Evolutionary conservation across 1,140 invertebrate genomes (phyloP), one percentile per base, ranked within the genome.

Genomic region (Heterodera schachtii): DNA sequence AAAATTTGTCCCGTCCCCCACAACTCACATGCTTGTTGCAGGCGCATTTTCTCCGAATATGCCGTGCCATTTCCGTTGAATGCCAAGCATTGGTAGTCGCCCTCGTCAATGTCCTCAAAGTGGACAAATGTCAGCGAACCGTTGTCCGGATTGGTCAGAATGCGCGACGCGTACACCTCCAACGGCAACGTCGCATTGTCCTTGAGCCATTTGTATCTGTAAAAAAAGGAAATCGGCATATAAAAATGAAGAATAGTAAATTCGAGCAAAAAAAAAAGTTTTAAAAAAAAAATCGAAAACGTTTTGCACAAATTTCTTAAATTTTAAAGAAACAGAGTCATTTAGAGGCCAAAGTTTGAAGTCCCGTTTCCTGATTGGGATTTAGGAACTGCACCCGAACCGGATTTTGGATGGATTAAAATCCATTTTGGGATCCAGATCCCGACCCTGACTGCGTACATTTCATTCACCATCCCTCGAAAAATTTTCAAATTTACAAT

Each of bases 151-250:
- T 97, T 95, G 89, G 96, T 95, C 2, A 94, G 94, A 89, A 98
- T 97, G 83, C 96, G 93, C 84, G 96, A 94, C 88, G 96, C 95
- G 90, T 97, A 97, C 1, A 94, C 93, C 88, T 94, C 93, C 92
- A 94, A 96, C 84, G 95, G 93, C 86, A 93, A 98, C 16, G 93
- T 92, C 84, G 96, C 95, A 74, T 96, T 96, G 92, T 98, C 97
- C 91, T 98, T 98, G 76, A 95, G 94, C 97, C 97, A 98, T 86
- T 92, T 92, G 91, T 98, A 98, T 83, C 95, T 97, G 91, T 74
- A 87, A 79, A 81, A 31, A 31, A 31, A 49, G 4, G 44, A 21
- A 16, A 43, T 7, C 41, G 41, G n/a, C 7, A 9, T 19, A 69
- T 3, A 69, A 69, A 69, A 9, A 2, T 69, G 7, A 69, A 69